Evolutionary conservation across 2,797 vertebrate species (phyloP).

Genomic region (Ataeniobius toweri): DNA sequence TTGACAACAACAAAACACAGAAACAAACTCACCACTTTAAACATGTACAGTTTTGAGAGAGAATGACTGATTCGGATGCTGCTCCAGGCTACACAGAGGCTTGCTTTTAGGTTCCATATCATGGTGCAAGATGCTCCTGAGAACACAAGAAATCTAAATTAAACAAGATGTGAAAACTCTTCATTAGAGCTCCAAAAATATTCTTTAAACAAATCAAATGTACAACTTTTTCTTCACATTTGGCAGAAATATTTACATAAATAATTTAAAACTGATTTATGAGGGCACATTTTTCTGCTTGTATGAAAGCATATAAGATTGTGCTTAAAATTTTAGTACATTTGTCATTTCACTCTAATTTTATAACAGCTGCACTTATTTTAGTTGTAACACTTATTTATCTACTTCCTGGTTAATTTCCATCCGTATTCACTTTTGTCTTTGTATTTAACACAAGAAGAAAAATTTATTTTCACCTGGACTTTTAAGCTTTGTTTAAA

Average conservation of each 20-base stretch:
- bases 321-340: background rate
- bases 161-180: background rate
- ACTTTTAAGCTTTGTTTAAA: background rate
- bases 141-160: background rate
- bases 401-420: background rate
- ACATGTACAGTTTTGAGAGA: constrained; percentile 8
- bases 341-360: background rate
- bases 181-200: background rate
- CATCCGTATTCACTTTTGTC: background rate
- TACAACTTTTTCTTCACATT: background rate
- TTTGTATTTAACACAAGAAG: background rate
- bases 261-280: background rate
- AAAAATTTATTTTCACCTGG: background rate
- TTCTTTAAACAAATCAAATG: background rate
- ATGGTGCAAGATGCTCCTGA: constrained; percentile 2
- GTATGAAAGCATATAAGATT: background rate
- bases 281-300: background rate
- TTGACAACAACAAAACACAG: constrained; percentile 25
- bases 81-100: constrained; percentile 13
- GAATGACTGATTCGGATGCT: background rate
- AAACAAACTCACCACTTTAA: constrained; percentile 21
- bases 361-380: background rate
- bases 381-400: background rate
- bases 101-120: constrained; percentile 1
- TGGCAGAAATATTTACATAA: background rate